These are phyloP conservation scores for Microcebus murinus DNA, from an alignment of 2,113 vertebrate species.

Conservation along the genomic window DNA sequence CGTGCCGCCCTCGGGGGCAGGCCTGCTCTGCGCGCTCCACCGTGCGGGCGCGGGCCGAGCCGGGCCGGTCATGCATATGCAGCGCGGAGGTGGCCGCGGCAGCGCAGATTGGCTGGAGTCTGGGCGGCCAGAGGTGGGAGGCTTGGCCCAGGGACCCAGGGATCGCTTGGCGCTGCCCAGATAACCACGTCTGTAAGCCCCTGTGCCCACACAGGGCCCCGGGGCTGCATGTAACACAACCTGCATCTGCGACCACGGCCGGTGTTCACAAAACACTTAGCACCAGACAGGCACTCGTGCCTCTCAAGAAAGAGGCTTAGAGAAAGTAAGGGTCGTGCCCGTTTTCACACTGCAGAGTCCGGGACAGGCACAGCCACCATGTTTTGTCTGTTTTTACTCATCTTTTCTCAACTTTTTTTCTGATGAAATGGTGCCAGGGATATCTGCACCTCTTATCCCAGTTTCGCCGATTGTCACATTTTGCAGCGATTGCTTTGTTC, in stretches of 20 bases:
- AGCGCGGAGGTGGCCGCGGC: slow-evolving; percentile 67
- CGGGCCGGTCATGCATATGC: slow-evolving; percentile 40
- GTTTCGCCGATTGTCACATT: background rate
- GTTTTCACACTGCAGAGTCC: rapidly evolving
- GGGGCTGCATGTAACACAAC: background rate
- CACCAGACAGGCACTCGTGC: background rate
- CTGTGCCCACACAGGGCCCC: background rate
- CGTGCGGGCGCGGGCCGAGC: slow-evolving; percentile 11
- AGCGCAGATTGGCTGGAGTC: slow-evolving; percentile 31
- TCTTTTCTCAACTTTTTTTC: background rate
- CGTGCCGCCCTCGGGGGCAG: background rate
- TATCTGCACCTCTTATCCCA: no score
- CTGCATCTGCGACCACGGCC: rapidly evolving
- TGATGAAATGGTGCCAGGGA: background rate
- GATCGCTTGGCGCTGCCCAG: background rate
- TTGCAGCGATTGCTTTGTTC: background rate
- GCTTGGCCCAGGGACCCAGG: background rate
- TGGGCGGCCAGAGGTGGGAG: background rate
- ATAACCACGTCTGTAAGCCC: rapidly evolving
- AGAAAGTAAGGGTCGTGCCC: no score
- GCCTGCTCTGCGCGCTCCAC: background rate
- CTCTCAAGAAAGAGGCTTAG: background rate
- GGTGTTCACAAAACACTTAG: background rate
- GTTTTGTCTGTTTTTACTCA: no score
- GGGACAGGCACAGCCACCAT: no score